Base-by-base conservation (phyloP, 2,888 invertebrate genomes). In the Drosophila testacea region DNA sequence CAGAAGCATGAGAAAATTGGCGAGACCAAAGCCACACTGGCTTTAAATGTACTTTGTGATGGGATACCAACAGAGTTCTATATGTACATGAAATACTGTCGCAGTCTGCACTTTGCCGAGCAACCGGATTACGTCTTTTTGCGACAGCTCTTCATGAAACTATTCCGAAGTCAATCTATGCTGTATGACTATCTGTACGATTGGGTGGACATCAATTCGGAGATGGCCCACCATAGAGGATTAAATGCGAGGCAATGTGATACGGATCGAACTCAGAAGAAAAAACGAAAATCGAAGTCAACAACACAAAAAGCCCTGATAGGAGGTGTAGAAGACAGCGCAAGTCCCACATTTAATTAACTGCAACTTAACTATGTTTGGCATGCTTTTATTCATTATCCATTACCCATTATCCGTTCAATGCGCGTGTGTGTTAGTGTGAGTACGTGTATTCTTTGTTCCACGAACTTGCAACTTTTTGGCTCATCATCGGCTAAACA, bases 1-100 rank as follows among this genome's bases (percentile, higher is more conserved):
- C 88, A 85, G 42, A 85, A 85, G 42, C 76, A 75, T 28, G 84
- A 85, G 57, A 62, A 51, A 16, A 85, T 85, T 5, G 83, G 75
- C 4, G 81, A 83, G 28, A 52, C 52, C n/a, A 85, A 85, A 46
- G 59, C 72, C 2, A 39, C 54, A 2, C 5, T 79, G 2, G 50
- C 72, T 0, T n/a, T 85, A 0, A 57, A 65, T 10, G 13, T 42
- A 7, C 64, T 85, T 0, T 88, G 84, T 28, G 44, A 63, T 0
- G 67, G 70, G 0, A 4, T 79, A 4, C 83, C 84, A 11, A 36
- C 47, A 3, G 86, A 83, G 46, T 88, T 85, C 55, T 66, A 59
- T n/a, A 30, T 83, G 27, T 85, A 88, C 16, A 6, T 85, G 11
- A 77, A 73, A 6, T 86, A 85, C 34, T 88, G 83, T 39, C 88